phyloP scores from a whole-genome alignment of 2,888 invertebrate genomes.

The Cephalotes varians region DNA sequence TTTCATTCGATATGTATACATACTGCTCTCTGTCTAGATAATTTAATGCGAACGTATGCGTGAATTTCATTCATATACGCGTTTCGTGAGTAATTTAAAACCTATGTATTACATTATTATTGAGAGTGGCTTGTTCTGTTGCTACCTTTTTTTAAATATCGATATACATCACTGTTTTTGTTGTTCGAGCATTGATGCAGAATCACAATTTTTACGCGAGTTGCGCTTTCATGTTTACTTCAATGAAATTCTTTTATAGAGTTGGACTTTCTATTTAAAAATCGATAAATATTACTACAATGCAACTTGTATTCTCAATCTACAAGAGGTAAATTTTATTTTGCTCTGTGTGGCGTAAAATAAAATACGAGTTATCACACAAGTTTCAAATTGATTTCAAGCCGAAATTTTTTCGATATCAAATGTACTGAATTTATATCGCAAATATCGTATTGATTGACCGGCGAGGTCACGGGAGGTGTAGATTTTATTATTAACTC shows the following conservation, averaged over 20 bases:
- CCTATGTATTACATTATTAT: neutral
- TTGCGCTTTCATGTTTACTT: slow-evolving; percentile 4
- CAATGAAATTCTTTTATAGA: slow-evolving; percentile 10
- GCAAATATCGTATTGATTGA: slow-evolving; percentile 39
- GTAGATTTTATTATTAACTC: slow-evolving; percentile 44
- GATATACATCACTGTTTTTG: neutral
- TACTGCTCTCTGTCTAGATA: neutral
- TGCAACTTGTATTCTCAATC: slow-evolving; percentile 11
- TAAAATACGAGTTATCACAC: slow-evolving; percentile 15
- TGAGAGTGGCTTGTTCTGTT: neutral
- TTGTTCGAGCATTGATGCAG: slow-evolving; percentile 5
- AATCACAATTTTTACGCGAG: neutral
- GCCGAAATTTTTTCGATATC: slow-evolving; percentile 26
- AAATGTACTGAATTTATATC: slow-evolving; percentile 34
- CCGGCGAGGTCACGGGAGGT: slow-evolving; percentile 7
- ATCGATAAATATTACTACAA: slow-evolving; percentile 34
- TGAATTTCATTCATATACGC: neutral
- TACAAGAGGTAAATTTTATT: slow-evolving; percentile 1
- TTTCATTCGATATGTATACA: neutral
- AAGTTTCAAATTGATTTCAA: slow-evolving; percentile 36
- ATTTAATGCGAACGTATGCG: neutral
- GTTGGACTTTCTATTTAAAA: slow-evolving; percentile 7
- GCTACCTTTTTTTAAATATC: neutral
- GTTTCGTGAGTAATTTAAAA: slow-evolving; percentile 2
- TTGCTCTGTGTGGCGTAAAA: slow-evolving; percentile 20